Evolutionary conservation across 2,113 vertebrate genomes (phyloP).

Genomic region (Orycteropus afer): DNA sequence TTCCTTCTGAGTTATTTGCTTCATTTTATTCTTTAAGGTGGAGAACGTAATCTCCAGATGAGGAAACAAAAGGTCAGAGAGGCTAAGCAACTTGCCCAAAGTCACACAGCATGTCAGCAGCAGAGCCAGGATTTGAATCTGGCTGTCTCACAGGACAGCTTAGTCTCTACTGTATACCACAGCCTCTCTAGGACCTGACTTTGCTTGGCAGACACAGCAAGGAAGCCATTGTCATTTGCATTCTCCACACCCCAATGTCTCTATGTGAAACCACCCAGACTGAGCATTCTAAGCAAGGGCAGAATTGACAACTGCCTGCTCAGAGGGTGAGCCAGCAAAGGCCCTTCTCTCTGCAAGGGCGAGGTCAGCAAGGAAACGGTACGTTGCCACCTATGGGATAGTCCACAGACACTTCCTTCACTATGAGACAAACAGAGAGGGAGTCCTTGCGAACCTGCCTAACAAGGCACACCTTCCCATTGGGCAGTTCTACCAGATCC

Average conservation of each 20-base stretch:
- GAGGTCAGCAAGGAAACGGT: not conserved
- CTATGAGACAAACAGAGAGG: not conserved
- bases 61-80: not conserved
- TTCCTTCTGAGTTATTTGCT: too few relatives aligned
- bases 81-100: not conserved
- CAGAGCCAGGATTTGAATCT: conserved; percentile 1
- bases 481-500: not conserved
- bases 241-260: not conserved
- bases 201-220: not conserved
- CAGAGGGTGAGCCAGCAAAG: not conserved
- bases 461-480: not conserved
- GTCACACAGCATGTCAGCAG: not conserved
- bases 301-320: not conserved
- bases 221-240: not conserved
- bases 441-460: not conserved
- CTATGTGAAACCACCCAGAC: not conserved
- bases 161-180: not conserved
- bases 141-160: not conserved
- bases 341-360: not conserved
- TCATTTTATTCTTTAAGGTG: not conserved
- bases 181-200: not conserved
- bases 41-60: not conserved
- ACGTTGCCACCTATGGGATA: not conserved
- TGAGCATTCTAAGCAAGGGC: not conserved
- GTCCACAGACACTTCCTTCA: not conserved